Base-by-base conservation (phyloP, 1,140 invertebrate species). In the Platorchestia sp. region DNA sequence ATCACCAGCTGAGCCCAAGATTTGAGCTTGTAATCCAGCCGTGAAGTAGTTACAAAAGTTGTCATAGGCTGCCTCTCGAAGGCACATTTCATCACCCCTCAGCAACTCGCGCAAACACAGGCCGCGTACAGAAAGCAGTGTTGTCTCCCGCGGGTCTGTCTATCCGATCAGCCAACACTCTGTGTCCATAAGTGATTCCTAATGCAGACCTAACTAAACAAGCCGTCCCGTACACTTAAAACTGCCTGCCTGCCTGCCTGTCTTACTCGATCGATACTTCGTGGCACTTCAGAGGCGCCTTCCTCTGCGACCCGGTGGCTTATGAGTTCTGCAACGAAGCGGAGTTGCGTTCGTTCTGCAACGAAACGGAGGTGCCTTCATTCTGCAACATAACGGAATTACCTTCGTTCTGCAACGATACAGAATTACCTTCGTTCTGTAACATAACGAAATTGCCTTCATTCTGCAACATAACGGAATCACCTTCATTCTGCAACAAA, bases 141-240 rank as follows among this genome's bases (percentile, higher is more conserved):
- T 93, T 93, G 91, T 93, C 91, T 93, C 91, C 91, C 91, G 91
- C 45, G 91, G 91, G 91, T 47, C 91, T 45, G 36, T 45, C 91
- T 44, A 93, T 45, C 91, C 91, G 91, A 93, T 93, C 91, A 45
- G 45, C 91, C 45, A 93, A 93, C 91, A 93, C 91, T 93, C 91
- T 93, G 44, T 40, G 40, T 93, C 45, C 91, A 93, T 93, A 93
- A 93, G 91, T 93, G 91, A 93, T 93, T 93, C 45, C 91, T 93
- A 93, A 93, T 93, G 91, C 91, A 93, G 91, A 93, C 91, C 91
- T 93, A 93, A 93, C 91, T 93, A 93, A 93, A 93, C 91, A 93
- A 47, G 40, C 43, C 91, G 43, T 47, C 91, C 36, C 91, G 14
- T 93, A 45, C 91, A 93, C 91, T 93, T 93, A 44, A 93, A 93